phyloP scores from a whole-genome alignment of 2,797 vertebrate species.

The Chaetophractus vellerosus region DNA sequence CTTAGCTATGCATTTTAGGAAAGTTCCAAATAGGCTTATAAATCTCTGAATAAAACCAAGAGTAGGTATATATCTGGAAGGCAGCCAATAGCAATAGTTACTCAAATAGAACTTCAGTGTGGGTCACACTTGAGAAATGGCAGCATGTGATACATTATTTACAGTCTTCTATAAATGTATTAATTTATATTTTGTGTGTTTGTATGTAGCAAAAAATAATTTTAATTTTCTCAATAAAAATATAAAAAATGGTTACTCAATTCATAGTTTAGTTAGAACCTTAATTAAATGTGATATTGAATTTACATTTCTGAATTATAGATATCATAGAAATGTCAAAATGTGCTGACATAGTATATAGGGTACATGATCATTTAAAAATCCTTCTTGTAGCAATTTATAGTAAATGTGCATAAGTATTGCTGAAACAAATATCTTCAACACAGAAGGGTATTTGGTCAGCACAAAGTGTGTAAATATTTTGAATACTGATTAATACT shows the following conservation, averaged over 20 bases:
- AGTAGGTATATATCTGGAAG: not conserved
- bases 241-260: not conserved
- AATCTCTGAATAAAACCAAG: not conserved
- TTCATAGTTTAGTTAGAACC: not conserved
- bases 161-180: not conserved
- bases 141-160: not conserved
- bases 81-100: not conserved
- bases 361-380: not conserved
- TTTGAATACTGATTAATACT: conserved; percentile 51
- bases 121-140: conserved; percentile 24
- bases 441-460: not conserved
- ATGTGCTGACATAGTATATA: conserved; percentile 1
- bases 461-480: conserved; percentile 54
- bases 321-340: not conserved
- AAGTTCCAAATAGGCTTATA: not conserved
- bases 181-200: not conserved
- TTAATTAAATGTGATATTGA: not conserved
- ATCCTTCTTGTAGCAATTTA: not conserved
- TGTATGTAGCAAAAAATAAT: not conserved
- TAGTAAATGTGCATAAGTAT: not conserved
- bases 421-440: conserved; percentile 51
- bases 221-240: conserved; percentile 5
- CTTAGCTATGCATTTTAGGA: not conserved
- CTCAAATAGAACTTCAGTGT: not conserved
- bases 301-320: conserved; percentile 39